Evolutionary conservation across 2,113 vertebrate species (phyloP).

Genomic region (Anarhynchus alexandrinus): DNA sequence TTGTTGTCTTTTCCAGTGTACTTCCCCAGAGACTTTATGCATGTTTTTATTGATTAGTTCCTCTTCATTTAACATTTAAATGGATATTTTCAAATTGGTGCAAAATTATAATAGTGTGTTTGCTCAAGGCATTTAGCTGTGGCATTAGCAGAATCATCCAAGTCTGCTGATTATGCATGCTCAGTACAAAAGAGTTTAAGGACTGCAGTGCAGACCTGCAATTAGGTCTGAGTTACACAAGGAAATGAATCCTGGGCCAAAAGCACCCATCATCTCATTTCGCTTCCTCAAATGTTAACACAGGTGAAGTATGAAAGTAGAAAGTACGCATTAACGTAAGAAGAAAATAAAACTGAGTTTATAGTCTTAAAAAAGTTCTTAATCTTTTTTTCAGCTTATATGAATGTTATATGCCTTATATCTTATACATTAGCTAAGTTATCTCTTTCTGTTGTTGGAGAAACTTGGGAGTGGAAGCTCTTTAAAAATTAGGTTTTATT

Average conservation of each 20-base stretch:
- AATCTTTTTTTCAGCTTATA: background rate
- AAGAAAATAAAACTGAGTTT: background rate
- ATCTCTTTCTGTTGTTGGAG: background rate
- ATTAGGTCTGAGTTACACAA: conserved; percentile 10
- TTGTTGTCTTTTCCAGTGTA: conserved; percentile 10
- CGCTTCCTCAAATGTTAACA: background rate
- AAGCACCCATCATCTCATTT: background rate
- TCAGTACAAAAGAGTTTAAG: background rate
- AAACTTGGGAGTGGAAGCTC: background rate
- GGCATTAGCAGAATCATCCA: conserved; percentile 3
- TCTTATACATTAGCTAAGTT: background rate
- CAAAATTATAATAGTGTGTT: conserved; percentile 42
- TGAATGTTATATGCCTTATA: background rate
- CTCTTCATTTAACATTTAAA: conserved; percentile 68
- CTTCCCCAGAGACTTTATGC: conserved; percentile 40
- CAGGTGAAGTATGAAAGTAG: background rate
- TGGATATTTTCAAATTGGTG: conserved; percentile 61
- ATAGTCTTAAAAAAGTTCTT: background rate
- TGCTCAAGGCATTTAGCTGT: conserved; percentile 55
- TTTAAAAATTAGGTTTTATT: background rate
- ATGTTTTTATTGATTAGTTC: conserved; percentile 68
- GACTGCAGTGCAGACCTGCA: background rate
- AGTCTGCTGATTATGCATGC: background rate
- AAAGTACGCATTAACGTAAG: background rate
- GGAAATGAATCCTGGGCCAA: background rate